These are phyloP conservation scores for Hemicordylus capensis DNA, from an alignment of 2,113 vertebrate species.

Conservation along the genomic window DNA sequence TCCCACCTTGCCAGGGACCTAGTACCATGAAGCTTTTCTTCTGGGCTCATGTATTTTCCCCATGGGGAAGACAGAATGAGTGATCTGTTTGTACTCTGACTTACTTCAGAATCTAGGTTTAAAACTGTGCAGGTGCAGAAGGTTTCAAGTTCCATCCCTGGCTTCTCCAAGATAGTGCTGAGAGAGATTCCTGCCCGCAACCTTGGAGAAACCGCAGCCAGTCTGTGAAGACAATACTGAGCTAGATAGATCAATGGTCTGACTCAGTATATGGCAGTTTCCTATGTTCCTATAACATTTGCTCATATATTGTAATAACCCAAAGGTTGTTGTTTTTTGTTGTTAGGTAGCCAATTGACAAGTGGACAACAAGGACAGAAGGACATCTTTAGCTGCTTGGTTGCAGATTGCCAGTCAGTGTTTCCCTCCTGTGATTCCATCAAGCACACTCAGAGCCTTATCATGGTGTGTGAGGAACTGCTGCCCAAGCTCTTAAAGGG, in stretches of 20 bases:
- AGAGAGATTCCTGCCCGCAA: no score
- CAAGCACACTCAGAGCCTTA: conserved; percentile 73
- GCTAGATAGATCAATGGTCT: no score
- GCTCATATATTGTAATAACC: not conserved
- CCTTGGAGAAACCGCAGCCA: no score
- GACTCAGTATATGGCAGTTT: no score
- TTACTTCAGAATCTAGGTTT: not conserved
- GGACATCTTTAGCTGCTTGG: conserved; percentile 85
- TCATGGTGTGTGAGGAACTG: conserved; percentile 77
- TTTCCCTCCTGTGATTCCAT: conserved; percentile 74
- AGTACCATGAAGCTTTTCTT: not conserved
- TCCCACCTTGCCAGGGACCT: not conserved
- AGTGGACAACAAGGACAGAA: conserved; percentile 44
- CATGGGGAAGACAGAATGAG: not conserved
- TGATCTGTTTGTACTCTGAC: not conserved
- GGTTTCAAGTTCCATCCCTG: no score
- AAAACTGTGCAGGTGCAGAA: not conserved
- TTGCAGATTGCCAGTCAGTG: conserved; percentile 66
- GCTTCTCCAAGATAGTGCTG: no score
- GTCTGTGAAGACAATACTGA: no score
- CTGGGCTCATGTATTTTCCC: not conserved
- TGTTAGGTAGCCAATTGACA: conserved; percentile 65
- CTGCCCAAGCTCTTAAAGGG: conserved; percentile 75
- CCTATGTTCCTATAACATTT: no score
- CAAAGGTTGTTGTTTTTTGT: conserved; percentile 32